phyloP scores from a whole-genome alignment of 2,113 vertebrate species.

The Castor canadensis region DNA sequence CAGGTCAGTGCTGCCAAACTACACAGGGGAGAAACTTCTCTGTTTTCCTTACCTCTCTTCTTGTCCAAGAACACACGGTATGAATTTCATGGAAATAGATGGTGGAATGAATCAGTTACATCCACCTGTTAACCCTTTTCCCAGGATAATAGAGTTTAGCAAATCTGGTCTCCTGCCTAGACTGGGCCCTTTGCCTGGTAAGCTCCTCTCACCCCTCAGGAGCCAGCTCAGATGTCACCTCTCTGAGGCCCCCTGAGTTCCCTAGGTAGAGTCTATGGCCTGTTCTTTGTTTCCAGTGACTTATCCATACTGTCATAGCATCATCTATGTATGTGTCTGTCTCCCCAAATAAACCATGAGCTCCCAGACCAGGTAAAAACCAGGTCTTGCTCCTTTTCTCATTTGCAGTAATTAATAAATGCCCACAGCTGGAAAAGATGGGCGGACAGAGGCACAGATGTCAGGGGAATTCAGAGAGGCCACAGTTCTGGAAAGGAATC shows the following conservation, averaged over 20 bases:
- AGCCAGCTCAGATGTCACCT: not conserved
- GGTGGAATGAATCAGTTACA: not conserved
- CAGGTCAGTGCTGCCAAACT: constrained; percentile 31
- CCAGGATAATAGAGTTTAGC: not conserved
- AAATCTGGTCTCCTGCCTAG: not conserved
- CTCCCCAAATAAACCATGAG: not conserved
- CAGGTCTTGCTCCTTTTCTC: not conserved
- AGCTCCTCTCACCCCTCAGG: not conserved
- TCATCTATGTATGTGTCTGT: not conserved
- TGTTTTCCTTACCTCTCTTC: constrained; percentile 44
- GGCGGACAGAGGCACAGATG: not conserved
- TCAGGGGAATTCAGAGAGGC: not conserved
- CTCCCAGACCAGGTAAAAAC: not conserved
- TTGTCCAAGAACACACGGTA: constrained; percentile 56
- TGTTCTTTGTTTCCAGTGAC: not conserved
- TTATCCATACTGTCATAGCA: not conserved
- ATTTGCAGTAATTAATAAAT: not conserved
- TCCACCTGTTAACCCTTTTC: constrained; percentile 48
- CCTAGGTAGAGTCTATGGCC: not conserved
- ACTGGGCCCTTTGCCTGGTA: not conserved
- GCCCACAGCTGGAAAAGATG: not conserved
- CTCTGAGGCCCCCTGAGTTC: not conserved
- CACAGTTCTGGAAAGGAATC: not conserved
- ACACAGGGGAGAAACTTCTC: constrained; percentile 26
- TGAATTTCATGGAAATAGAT: constrained; percentile 43